These are phyloP conservation scores for Centrocercus urophasianus DNA, from an alignment of 2,113 vertebrate genomes.

Conservation along the genomic window DNA sequence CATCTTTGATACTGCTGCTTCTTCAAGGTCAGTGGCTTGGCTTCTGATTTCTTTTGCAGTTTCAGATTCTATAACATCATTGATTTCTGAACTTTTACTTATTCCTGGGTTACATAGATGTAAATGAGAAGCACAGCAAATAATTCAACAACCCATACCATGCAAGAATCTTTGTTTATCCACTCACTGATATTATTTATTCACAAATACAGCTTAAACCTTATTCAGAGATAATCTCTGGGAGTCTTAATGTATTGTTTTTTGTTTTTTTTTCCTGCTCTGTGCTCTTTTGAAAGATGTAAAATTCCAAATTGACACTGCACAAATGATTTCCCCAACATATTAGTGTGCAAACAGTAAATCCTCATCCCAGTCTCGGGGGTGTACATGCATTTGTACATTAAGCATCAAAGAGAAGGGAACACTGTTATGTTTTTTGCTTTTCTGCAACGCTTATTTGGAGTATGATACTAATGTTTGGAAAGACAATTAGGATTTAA, in stretches of 20 bases:
- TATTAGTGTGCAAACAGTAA: not conserved
- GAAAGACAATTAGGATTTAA: not conserved
- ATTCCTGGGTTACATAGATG: not conserved
- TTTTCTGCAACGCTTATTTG: not conserved
- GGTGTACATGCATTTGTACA: accelerated
- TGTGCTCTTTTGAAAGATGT: not conserved
- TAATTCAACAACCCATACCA: not conserved
- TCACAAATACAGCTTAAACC: not conserved
- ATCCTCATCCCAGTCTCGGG: not conserved
- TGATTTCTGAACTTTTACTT: not conserved
- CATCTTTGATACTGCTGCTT: not conserved
- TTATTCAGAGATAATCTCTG: not conserved
- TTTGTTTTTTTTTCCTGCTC: not conserved
- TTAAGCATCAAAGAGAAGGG: not conserved
- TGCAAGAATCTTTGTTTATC: not conserved
- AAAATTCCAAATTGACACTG: not conserved
- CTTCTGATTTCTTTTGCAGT: not conserved
- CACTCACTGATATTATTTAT: not conserved
- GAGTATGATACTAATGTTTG: not conserved
- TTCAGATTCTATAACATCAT: not conserved
- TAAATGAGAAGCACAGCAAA: not conserved
- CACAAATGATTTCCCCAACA: not conserved
- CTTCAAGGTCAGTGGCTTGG: not conserved
- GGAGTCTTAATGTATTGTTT: not conserved
- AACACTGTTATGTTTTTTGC: not conserved